Conservation (phyloP, 2,888 invertebrate species). For the Achlya flavicornis region DNA sequence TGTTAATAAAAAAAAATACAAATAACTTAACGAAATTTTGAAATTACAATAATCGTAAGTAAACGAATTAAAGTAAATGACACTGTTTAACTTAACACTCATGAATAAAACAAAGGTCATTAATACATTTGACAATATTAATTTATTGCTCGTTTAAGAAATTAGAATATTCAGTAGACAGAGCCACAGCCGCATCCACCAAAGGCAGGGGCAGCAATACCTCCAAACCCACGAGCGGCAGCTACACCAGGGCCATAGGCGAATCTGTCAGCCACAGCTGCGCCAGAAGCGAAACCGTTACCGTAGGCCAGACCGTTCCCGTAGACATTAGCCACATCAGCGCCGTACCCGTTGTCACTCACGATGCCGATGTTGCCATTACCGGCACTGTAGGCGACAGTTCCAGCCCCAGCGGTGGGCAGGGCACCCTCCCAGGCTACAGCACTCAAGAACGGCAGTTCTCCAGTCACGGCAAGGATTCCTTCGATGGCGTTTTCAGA, state of each 20-base stretch:
- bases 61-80: too few species aligned
- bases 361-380: conserved; percentile 21
- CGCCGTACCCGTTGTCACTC: not conserved
- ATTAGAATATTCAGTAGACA: not conserved
- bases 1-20: too few species aligned
- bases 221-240: conserved; percentile 3
- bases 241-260: conserved; percentile 13
- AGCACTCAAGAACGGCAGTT: conserved; percentile 52
- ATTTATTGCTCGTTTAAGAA: not conserved
- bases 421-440: conserved; percentile 47
- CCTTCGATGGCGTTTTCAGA: conserved; percentile 53
- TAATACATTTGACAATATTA: too few species aligned
- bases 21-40: too few species aligned
- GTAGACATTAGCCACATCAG: conserved; percentile 8
- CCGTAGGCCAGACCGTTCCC: conserved; percentile 18
- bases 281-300: conserved; percentile 4
- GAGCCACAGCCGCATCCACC: conserved; percentile 14
- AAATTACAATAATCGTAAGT: too few species aligned
- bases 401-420: conserved; percentile 46
- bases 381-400: conserved; percentile 42
- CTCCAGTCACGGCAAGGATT: conserved; percentile 40
- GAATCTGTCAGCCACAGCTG: not conserved
- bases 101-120: not conserved
- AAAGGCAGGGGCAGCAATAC: conserved; percentile 8
- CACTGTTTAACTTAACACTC: too few species aligned